Evolutionary conservation across 1,140 invertebrate species (phyloP).

Genomic region (Armadillidium nasatum): DNA sequence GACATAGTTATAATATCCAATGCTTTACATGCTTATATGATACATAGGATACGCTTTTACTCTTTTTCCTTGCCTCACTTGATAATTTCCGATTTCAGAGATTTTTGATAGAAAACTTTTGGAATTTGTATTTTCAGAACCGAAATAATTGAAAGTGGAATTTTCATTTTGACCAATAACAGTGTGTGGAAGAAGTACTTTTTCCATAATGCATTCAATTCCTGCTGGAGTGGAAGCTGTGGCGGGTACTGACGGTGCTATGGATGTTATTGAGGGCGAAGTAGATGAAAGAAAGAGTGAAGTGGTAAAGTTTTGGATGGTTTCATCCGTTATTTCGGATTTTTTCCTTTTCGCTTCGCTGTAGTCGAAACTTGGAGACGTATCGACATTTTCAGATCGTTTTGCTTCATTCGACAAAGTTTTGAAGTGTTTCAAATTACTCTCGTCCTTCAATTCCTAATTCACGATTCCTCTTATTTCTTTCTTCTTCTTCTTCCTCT

Average conservation of each 20-base stretch:
- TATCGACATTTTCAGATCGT: neutral
- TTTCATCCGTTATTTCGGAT: neutral
- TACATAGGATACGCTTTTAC: too few relatives aligned
- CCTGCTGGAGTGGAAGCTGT: neutral
- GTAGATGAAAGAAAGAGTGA: neutral
- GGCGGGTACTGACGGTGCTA: neutral
- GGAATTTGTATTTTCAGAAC: neutral
- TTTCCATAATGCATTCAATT: neutral
- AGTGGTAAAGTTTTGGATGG: neutral
- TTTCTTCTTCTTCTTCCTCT: slow-evolving; percentile 20
- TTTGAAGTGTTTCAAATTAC: neutral
- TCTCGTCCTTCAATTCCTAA: neutral
- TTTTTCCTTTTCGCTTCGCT: neutral
- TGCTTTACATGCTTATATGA: too few relatives aligned
- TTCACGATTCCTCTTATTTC: neutral
- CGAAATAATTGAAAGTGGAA: neutral
- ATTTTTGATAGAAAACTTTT: neutral
- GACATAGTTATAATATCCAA: too few relatives aligned
- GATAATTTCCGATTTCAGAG: neutral
- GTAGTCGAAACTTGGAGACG: neutral
- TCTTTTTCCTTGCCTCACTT: neutral
- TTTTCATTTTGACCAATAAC: neutral
- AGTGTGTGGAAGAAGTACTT: neutral
- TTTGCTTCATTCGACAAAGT: neutral
- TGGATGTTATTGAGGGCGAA: neutral